Conservation (phyloP, 1,140 invertebrate genomes). For the Cyclina sinensis region DNA sequence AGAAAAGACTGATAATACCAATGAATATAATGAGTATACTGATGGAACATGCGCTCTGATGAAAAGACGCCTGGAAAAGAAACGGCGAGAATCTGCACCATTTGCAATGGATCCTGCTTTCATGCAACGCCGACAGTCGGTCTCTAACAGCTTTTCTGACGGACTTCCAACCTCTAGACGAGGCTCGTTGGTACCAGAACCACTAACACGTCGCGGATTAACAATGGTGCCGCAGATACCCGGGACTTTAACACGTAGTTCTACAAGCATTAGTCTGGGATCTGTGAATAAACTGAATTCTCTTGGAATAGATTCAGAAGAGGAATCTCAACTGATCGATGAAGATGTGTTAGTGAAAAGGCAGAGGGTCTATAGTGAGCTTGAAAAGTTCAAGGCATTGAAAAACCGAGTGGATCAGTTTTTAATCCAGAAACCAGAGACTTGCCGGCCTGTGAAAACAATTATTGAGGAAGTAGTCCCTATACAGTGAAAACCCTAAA, state of each 20-base stretch:
- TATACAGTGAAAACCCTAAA: background rate
- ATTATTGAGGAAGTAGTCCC: background rate
- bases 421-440: background rate
- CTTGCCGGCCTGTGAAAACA: background rate
- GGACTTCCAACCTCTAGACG: background rate
- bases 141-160: background rate
- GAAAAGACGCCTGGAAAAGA: constrained; percentile 78
- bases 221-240: constrained; percentile 31
- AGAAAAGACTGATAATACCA: constrained; percentile 62
- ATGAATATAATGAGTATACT: constrained; percentile 73
- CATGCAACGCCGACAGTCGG: constrained; percentile 58
- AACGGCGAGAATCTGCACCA: constrained; percentile 52
- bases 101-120: constrained; percentile 31
- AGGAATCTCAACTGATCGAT: constrained; percentile 63
- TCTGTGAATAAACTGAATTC: constrained; percentile 22
- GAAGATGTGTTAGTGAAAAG: constrained; percentile 70
- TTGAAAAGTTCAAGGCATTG: constrained; percentile 63
- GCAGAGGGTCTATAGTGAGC: constrained; percentile 69
- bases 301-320: constrained; percentile 4
- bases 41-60: constrained; percentile 78
- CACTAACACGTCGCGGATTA: constrained; percentile 38
- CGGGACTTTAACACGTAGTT: constrained; percentile 36
- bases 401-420: constrained; percentile 24
- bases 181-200: constrained; percentile 2
- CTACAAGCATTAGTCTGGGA: constrained; percentile 22